Percentiles rank a stretch among this genome's conserved stretches.
These are phyloP conservation scores for Volucella inflata DNA, from an alignment of 2,888 invertebrate species.

Conservation along the genomic window DNA sequence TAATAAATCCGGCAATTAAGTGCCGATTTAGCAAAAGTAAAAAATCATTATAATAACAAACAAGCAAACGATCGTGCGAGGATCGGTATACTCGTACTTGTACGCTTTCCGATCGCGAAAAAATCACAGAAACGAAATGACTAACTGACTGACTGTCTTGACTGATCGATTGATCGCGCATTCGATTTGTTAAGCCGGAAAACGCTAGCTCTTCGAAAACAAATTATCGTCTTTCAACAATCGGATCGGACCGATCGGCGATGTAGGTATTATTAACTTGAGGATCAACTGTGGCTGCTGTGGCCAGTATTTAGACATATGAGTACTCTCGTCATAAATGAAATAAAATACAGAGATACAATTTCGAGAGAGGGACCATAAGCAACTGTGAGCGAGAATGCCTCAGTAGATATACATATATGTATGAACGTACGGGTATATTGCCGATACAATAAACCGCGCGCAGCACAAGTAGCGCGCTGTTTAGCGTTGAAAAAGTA, in stretches of 20 bases:
- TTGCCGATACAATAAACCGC: constrained; percentile 21
- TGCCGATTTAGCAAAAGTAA: constrained; percentile 14
- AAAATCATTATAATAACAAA: constrained; percentile 27
- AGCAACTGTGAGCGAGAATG: constrained; percentile 12
- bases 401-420: not conserved
- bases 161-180: constrained; percentile 57
- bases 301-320: not conserved
- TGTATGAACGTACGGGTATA: not conserved
- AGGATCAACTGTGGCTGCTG: constrained; percentile 47
- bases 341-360: constrained; percentile 61
- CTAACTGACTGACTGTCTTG: constrained; percentile 66
- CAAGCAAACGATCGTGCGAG: not conserved
- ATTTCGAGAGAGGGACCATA: constrained; percentile 36
- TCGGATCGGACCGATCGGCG: constrained; percentile 49
- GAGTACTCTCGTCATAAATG: constrained; percentile 27
- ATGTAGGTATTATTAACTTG: constrained; percentile 65
- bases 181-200: constrained; percentile 18
- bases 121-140: constrained; percentile 33
- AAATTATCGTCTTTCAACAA: constrained; percentile 70
- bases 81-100: not conserved
- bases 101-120: constrained; percentile 6
- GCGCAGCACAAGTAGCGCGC: constrained; percentile 36
- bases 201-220: constrained; percentile 57
- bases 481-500: constrained; percentile 52
- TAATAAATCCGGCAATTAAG: constrained; percentile 43